phyloP scores from a whole-genome alignment of 2,888 invertebrate species.

The Drosophila gaucha region DNA sequence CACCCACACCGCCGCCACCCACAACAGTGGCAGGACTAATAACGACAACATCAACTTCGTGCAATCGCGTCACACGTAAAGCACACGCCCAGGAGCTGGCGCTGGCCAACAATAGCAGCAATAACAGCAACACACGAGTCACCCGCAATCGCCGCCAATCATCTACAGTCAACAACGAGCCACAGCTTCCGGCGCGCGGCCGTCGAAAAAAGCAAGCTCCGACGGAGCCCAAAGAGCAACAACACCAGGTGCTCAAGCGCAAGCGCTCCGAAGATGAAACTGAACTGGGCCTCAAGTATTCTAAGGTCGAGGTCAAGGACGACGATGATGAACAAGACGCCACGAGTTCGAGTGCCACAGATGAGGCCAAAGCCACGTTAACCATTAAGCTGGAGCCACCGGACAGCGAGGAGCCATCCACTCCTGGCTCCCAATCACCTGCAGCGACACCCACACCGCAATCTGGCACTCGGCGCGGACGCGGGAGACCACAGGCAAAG shows the following conservation, averaged over 20 bases:
- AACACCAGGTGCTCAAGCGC: constrained; percentile 59
- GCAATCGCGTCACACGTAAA: constrained; percentile 83
- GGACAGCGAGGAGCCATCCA: constrained; percentile 64
- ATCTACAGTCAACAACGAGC: constrained; percentile 51
- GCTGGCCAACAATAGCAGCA: constrained; percentile 38
- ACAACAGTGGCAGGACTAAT: constrained; percentile 14
- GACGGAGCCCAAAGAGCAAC: constrained; percentile 30
- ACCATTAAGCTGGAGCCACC: constrained; percentile 77
- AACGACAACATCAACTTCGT: constrained; percentile 28
- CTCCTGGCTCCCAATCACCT: constrained; percentile 32
- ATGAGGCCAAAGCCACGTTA: constrained; percentile 11
- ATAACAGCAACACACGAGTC: constrained; percentile 72
- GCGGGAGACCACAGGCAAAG: constrained; percentile 64
- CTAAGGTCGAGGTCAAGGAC: constrained; percentile 69
- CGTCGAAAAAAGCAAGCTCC: constrained; percentile 54
- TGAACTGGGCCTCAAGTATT: constrained; percentile 68
- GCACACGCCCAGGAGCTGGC: constrained; percentile 79
- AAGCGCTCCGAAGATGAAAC: constrained; percentile 75
- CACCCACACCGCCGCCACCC: constrained; percentile 19
- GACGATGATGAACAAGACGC: constrained; percentile 41
- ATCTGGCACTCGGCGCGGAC: constrained; percentile 52
- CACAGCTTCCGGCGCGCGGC: constrained; percentile 57
- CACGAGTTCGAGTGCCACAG: constrained; percentile 32
- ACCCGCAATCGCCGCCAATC: constrained; percentile 79
- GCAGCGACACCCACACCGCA: constrained; percentile 34